Percentiles rank a stretch among this genome's conserved stretches.
These are phyloP conservation scores for Romanogobio albipinnatus DNA, from an alignment of 2,113 vertebrate genomes.

Conservation along the genomic window DNA sequence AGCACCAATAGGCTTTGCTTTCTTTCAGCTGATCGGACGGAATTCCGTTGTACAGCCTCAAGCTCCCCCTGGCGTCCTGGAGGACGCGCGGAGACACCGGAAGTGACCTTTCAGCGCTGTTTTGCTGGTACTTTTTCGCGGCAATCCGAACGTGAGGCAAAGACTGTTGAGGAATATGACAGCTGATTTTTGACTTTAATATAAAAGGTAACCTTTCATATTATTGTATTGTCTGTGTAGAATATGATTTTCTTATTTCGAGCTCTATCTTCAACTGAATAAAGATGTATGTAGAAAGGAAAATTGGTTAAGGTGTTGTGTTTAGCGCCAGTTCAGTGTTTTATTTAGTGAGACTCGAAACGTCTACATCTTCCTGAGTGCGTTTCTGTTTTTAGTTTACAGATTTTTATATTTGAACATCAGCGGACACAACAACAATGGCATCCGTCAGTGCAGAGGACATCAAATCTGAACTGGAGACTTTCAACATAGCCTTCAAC, in stretches of 20 bases:
- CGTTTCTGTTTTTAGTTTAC: background rate
- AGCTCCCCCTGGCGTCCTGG: background rate
- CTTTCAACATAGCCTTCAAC: constrained; percentile 66
- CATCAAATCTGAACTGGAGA: constrained; percentile 67
- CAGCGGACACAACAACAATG: constrained; percentile 60
- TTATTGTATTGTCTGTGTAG: background rate
- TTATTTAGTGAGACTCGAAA: background rate
- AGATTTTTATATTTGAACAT: background rate
- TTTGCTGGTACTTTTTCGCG: constrained; percentile 55
- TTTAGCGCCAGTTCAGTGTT: background rate
- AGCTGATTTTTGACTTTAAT: background rate
- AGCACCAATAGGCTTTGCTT: background rate
- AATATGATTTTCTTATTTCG: background rate
- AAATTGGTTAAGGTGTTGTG: background rate
- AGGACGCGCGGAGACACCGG: background rate
- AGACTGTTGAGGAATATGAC: constrained; percentile 9
- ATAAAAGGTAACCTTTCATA: background rate
- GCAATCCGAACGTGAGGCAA: constrained; percentile 43
- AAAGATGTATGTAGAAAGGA: background rate
- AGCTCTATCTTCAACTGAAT: background rate
- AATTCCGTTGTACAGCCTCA: background rate
- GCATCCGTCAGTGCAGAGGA: constrained; percentile 59
- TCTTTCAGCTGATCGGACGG: constrained; percentile 8
- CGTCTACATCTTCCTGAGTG: background rate
- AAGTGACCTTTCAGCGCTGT: constrained; percentile 28